Evolutionary conservation across 2,113 vertebrate species (phyloP).

Genomic region (Vanacampus margaritifer): DNA sequence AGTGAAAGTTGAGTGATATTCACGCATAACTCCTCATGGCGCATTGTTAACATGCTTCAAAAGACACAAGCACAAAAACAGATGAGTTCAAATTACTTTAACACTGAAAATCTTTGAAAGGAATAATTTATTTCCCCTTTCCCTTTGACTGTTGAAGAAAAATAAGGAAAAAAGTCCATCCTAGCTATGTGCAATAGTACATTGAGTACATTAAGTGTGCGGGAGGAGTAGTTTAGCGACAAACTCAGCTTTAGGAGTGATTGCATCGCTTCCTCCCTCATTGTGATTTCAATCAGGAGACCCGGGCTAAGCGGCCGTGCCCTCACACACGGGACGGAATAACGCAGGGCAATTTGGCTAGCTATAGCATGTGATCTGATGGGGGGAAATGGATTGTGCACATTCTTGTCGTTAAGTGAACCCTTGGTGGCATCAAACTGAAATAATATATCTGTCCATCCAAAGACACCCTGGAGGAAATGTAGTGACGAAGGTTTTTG

Average conservation of each 20-base stretch:
- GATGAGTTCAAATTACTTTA: not conserved
- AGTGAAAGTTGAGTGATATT: too few relatives aligned
- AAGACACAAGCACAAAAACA: not conserved
- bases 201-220: not conserved
- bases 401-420: slow-evolving; percentile 33
- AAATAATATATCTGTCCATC: slow-evolving; percentile 10
- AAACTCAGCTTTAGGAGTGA: slow-evolving; percentile 11
- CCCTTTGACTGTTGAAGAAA: not conserved
- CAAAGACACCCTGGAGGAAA: slow-evolving; percentile 15
- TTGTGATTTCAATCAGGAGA: slow-evolving; percentile 59
- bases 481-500: slow-evolving; percentile 7
- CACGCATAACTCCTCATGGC: too few relatives aligned
- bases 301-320: slow-evolving; percentile 24
- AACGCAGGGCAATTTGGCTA: slow-evolving; percentile 39
- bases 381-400: slow-evolving; percentile 39
- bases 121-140: too few relatives aligned
- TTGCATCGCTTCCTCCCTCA: slow-evolving; percentile 29
- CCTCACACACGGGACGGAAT: slow-evolving; percentile 30
- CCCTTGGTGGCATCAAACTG: slow-evolving; percentile 11
- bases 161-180: not conserved
- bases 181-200: not conserved
- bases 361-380: slow-evolving; percentile 48
- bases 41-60: too few relatives aligned
- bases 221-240: not conserved
- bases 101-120: not conserved